Evolutionary conservation across 2,113 vertebrate genomes (phyloP), one percentile per base, ranked within the genome.

Genomic region (Oryzias celebensis): DNA sequence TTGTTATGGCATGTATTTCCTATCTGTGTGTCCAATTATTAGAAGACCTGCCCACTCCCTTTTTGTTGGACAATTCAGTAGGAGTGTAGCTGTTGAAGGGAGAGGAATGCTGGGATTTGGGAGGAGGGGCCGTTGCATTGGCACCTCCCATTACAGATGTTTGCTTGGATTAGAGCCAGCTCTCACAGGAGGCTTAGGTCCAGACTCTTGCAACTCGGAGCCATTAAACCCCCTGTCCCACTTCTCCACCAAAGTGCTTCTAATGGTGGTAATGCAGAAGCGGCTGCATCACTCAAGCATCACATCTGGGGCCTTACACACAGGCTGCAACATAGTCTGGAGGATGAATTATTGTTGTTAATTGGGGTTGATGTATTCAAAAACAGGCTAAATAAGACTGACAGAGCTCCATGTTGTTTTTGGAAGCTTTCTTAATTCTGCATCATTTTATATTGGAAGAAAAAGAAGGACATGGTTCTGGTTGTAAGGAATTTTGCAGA

Each of bases 91-190:
- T 57, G 17, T 31, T 41, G 28, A 63, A 22, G 52, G 8, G 17
- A 50, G 17, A 43, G 24, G 50, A 51, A n/a, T 18, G 53, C 41
- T 52, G 24, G 44, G 14, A 14, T 22, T 23, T 18, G 12, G 45
- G 46, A 50, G 8, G 22, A 28, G 44, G 8, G 6, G 42, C 16
- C 18, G 62, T 6, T 17, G 23, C 8, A 20, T 56, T 10, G 31
- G 52, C 66, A 61, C 53, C 61, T 59, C 63, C 52, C 65, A 42
- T 75, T 47, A 60, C 53, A 50, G 58, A 72, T 70, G 62, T 58
- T 62, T 62, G 36, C 31, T 54, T 71, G 65, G 56, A 67, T 75
- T 51, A 46, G 44, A 62, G 54, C 47, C 49, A 58, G 54, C 46
- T 26, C 26, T 52, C 23, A 41, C 57, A 54, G 1, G 24, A 43